Percentiles rank a stretch among this genome's conserved stretches.
Evolutionary conservation across 2,113 vertebrate species (phyloP).

Genomic region (Cololabis saira): DNA sequence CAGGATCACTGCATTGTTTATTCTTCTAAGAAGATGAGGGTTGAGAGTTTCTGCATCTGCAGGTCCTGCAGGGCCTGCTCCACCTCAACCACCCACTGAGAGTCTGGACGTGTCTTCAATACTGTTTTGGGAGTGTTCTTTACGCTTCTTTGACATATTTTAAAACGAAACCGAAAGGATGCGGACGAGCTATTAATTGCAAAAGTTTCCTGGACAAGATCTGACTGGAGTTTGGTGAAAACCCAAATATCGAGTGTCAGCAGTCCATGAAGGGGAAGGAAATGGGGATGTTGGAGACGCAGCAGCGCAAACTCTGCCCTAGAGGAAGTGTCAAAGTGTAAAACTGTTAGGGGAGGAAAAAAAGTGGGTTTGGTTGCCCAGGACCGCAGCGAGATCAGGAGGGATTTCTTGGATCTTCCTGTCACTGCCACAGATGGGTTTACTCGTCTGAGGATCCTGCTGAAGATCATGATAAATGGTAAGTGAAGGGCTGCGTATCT

Average conservation of each 20-base stretch:
- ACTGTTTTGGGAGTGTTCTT: too few species aligned
- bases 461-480: conserved; percentile 81
- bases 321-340: conserved; percentile 25
- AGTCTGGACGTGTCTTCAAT: not conserved
- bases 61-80: not conserved
- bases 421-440: conserved; percentile 52
- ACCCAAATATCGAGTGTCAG: conserved; percentile 53
- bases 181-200: conserved; percentile 67
- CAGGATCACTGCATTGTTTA: not conserved
- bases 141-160: not conserved
- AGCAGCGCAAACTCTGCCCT: conserved; percentile 30
- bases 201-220: conserved; percentile 68
- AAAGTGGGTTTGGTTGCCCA: conserved; percentile 16
- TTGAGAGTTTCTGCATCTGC: not conserved
- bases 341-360: not conserved
- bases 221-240: conserved; percentile 72
- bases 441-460: conserved; percentile 60
- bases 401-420: conserved; percentile 15
- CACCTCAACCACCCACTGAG: not conserved
- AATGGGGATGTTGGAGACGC: conserved; percentile 63
- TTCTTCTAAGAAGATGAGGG: not conserved
- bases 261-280: conserved; percentile 69
- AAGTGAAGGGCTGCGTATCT: conserved; percentile 40
- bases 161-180: conserved; percentile 69
- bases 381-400: conserved; percentile 20